These are phyloP conservation scores for Megaceryle maxima DNA, from an alignment of 2,113 vertebrate genomes.

Conservation along the genomic window DNA sequence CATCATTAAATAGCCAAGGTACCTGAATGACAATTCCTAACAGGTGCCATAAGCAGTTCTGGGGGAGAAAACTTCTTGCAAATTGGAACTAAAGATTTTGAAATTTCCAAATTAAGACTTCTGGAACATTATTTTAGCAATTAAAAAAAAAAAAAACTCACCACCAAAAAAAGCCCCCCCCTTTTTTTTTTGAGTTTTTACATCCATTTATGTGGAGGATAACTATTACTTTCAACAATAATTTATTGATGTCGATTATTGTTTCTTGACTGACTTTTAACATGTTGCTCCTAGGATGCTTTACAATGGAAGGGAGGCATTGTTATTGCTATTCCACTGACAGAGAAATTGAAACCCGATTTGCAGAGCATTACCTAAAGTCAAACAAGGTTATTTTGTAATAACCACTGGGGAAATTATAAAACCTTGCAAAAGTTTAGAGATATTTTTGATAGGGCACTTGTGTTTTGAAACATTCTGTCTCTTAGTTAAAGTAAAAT, in stretches of 20 bases:
- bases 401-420: conserved; percentile 35
- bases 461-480: neutral
- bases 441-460: neutral
- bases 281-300: neutral
- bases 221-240: neutral
- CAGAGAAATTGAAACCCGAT: conserved; percentile 9
- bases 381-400: conserved; percentile 10
- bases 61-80: neutral
- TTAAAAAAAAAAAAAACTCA: neutral
- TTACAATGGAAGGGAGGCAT: neutral
- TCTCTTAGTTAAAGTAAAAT: conserved; percentile 41
- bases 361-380: neutral
- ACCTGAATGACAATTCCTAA: neutral
- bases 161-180: too few relatives aligned
- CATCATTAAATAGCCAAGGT: neutral
- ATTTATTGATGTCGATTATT: neutral
- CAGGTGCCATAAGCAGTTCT: neutral
- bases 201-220: neutral
- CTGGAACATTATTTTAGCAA: neutral
- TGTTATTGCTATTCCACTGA: neutral
- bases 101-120: neutral
- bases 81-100: neutral
- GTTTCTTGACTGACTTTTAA: neutral
- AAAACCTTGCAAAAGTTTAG: conserved; percentile 8
- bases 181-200: neutral